Percentiles rank a stretch among this genome's conserved stretches.
phyloP scores from a whole-genome alignment of 2,888 invertebrate genomes.

The Phorcus lineatus region DNA sequence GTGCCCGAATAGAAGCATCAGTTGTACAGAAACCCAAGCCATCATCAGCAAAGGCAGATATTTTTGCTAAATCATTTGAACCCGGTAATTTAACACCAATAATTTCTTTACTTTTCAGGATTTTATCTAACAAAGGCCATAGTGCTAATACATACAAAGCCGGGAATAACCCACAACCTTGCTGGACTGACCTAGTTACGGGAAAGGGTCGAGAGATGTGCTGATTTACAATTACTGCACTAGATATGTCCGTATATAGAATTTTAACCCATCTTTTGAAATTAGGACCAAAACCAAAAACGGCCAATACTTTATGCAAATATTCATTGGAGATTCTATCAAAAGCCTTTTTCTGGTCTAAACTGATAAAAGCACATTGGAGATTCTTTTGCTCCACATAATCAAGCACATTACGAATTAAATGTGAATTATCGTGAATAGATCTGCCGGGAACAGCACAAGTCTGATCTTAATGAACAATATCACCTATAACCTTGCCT shows the following conservation, averaged over 20 bases:
- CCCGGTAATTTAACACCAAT: conserved; percentile 9
- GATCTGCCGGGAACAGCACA: conserved; percentile 46
- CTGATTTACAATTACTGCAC: conserved; percentile 43
- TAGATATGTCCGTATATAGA: conserved; percentile 42
- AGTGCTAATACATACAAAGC: conserved; percentile 24
- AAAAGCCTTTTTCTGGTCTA: conserved; percentile 55
- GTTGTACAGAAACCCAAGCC: conserved; percentile 9
- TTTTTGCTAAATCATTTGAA: conserved; percentile 23
- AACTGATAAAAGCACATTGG: conserved; percentile 38
- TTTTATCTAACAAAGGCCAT: conserved; percentile 9
- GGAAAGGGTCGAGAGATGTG: conserved; percentile 33
- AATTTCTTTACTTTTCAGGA: not conserved
- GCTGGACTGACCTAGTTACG: conserved; percentile 17
- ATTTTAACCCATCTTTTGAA: conserved; percentile 47
- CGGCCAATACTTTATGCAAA: conserved; percentile 39
- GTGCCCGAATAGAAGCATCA: not conserved
- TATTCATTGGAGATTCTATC: conserved; percentile 46
- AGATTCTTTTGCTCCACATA: conserved; percentile 45
- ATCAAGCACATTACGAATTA: conserved; percentile 40
- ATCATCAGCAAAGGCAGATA: conserved; percentile 30
- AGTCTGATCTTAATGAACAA: conserved; percentile 45
- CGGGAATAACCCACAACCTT: conserved; percentile 19
- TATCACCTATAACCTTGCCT: conserved; percentile 31
- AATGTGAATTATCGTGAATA: conserved; percentile 48
- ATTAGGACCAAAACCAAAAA: conserved; percentile 44